Conservation (phyloP, 92 coral and sea anemone genomes). For the Heteractis magnifica region DNA sequence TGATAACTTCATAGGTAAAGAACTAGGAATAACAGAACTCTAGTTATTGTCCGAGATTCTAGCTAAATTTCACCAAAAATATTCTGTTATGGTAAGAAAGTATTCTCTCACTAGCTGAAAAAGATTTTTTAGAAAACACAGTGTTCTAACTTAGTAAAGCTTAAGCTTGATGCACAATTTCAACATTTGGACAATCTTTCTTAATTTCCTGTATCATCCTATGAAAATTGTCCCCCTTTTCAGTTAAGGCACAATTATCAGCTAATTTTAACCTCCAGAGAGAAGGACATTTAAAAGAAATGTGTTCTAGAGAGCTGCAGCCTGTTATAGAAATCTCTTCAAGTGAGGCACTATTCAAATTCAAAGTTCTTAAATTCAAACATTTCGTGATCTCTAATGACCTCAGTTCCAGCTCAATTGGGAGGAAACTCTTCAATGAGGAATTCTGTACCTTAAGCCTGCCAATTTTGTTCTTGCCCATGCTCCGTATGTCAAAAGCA, state of each 20-base stretch:
- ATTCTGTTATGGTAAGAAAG: background rate
- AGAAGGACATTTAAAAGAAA: constrained; percentile 32
- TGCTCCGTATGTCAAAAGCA: constrained; percentile 1
- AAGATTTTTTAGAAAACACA: background rate
- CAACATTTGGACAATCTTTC: constrained; percentile 32
- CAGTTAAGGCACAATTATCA: constrained; percentile 15
- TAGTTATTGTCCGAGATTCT: no score
- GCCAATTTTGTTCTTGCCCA: constrained; percentile 27
- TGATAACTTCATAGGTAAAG: no score
- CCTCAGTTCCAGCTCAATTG: constrained; percentile 26
- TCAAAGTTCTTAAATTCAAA: constrained; percentile 17
- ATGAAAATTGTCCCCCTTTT: constrained; percentile 14
- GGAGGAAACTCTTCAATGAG: constrained; percentile 13
- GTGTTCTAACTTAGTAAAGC: background rate
- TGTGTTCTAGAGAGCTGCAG: constrained; percentile 21
- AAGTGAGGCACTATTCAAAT: constrained; percentile 18
- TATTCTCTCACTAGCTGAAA: background rate
- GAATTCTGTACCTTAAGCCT: constrained; percentile 16
- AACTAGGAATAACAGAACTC: no score
- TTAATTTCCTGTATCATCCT: constrained; percentile 32
- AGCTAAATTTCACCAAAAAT: no score
- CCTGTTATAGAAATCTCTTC: constrained; percentile 24
- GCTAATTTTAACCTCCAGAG: constrained; percentile 22
- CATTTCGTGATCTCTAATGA: constrained; percentile 23
- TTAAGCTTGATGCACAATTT: constrained; percentile 17